Evolutionary conservation across 2,113 vertebrate genomes (phyloP), one percentile per base, ranked within the genome.

Genomic region (Plotosus lineatus): DNA sequence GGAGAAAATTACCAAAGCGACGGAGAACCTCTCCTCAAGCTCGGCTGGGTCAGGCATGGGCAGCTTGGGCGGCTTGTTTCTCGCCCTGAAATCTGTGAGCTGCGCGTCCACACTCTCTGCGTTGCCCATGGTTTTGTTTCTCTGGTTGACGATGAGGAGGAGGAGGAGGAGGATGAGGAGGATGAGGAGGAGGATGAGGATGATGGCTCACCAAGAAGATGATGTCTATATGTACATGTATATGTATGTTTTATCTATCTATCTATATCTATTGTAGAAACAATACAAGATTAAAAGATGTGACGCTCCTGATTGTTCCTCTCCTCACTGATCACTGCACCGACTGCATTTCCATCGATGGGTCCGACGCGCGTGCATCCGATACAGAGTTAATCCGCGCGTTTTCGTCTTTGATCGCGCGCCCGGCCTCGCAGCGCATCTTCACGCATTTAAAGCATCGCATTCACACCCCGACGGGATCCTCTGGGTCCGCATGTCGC

Each of bases 41-140:
- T 98, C 96, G 0, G 92, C 91, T 4, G 96, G 94, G 85, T 97
- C 97, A 0, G 96, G 97, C 96, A 97, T 96, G 21, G 97, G 97
- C 86, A 98, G 95, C 86, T 96, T 96, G 55, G 96, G 92, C 5
- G 96, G 96, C 46, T 94, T 92, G 38, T 86, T 92, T 91, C 97
- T 95, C 80, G 95, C 95, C 91, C 95, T 92, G 88, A 96, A 94
- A 86, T 97, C 97, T 0, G 94, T 94, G 90, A 95, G 94, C 90
- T 95, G 95, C 72, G 93, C 92, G 89, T 98, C 97, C 95, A 96
- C 95, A 89, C 96, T 98, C 87, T 97, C 96, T 1, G 96, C 78
- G 83, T 94, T 94, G 68, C 93, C 93, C 93, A 94, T 94, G 84
- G 48, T 87, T 80, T 84, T 86, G 85, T 86, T 66, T 72, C 68